Percentiles rank a stretch among this genome's conserved stretches.
phyloP scores from a whole-genome alignment of 2,888 invertebrate species.

The Noctua comes region DNA sequence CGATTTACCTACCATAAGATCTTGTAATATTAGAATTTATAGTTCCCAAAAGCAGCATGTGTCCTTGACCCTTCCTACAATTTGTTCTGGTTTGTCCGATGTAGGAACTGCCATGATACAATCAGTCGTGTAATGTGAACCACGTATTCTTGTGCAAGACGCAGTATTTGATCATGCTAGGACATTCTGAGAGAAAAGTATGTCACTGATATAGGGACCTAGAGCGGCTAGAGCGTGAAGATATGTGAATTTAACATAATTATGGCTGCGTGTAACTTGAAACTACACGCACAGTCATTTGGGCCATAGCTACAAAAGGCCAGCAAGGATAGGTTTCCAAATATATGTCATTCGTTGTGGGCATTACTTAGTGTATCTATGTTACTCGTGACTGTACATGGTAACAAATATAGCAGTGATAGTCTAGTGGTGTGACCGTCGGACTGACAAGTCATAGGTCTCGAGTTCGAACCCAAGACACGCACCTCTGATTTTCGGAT shows the following conservation, averaged over 20 bases:
- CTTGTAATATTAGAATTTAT: too few relatives aligned
- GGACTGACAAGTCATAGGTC: too few relatives aligned
- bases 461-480: too few relatives aligned
- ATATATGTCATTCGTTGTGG: neutral
- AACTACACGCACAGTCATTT: constrained; percentile 10
- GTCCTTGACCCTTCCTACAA: neutral
- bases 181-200: constrained; percentile 9
- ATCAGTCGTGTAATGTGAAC: neutral
- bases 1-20: neutral
- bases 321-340: neutral
- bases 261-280: constrained; percentile 30
- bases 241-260: constrained; percentile 14
- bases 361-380: too few relatives aligned
- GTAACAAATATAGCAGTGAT: too few relatives aligned
- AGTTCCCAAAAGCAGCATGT: neutral
- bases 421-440: too few relatives aligned
- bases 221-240: constrained; percentile 14
- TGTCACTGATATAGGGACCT: constrained; percentile 23
- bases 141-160: constrained; percentile 10
- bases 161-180: neutral
- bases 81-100: neutral
- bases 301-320: neutral
- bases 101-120: neutral
- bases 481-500: too few relatives aligned
- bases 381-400: too few relatives aligned